Evolutionary conservation across 2,888 invertebrate genomes (phyloP), one percentile per base, ranked within the genome.

Genomic region (Auanema freiburgensis): DNA sequence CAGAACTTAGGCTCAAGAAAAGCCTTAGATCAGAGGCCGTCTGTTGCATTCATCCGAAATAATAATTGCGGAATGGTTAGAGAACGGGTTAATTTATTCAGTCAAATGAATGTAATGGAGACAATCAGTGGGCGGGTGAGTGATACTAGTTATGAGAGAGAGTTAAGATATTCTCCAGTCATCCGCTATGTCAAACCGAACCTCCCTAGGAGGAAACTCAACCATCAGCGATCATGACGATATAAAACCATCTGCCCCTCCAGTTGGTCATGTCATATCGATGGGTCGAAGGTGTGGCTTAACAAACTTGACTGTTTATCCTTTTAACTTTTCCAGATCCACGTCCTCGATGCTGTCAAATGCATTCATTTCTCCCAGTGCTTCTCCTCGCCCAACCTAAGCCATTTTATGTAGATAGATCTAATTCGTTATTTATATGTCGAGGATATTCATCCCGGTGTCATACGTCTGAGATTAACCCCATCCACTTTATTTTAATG

Each of bases 111-210:
- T 21, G 21, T 21, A 16, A 16, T 46, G 46, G 46, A 46, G 21
- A 46, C 46, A 21, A 46, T 46, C 21, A 46, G 46, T 46, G 46
- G 46, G 10, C 46, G 46, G 21, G 46, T 46, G 4, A 46, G 46
- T 46, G 46, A 18, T 5, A 46, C 10, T 46, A 46, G 6, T 5
- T 21, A 46, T 21, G 21, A 46, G 16, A 46, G 14, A 12, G 43
- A 43, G 43, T 46, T 18, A n/a, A n/a, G n/a, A n/a, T 46, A 3
- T 46, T 46, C 10, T 46, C 3, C 10, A 46, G 46, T 46, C 46
- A 46, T 46, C 46, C 16, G 46, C 46, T 16, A 46, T 46, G 46
- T 46, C 46, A 16, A 46, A 46, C 46, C 16, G 46, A 46, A 46
- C 16, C 21, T 46, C 46, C 21, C 46, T 46, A 21, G 46, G 46